These are phyloP conservation scores for Steinernema hermaphroditum DNA, from an alignment of 2,888 invertebrate species.

Conservation along the genomic window DNA sequence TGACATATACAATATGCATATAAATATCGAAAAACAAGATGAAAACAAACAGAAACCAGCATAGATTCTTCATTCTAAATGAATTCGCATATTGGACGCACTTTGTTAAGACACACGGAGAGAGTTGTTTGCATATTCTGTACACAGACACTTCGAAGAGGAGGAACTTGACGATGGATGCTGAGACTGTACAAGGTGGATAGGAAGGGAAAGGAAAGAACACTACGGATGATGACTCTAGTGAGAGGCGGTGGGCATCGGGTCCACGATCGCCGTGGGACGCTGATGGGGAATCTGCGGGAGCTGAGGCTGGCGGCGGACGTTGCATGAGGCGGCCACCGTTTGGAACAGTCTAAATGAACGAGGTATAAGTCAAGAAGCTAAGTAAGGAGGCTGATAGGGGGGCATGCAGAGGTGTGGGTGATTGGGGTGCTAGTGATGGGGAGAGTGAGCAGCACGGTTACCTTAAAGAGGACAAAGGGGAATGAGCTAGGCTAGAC, in stretches of 20 bases:
- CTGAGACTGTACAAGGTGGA: not conserved
- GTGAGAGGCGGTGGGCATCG: not conserved
- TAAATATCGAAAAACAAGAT: not conserved
- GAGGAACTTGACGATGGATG: too few species aligned
- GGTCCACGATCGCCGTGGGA: conserved; percentile 7
- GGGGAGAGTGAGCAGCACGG: too few species aligned
- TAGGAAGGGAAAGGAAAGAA: not conserved
- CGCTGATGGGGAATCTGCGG: not conserved
- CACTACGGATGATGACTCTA: not conserved
- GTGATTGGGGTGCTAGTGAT: too few species aligned
- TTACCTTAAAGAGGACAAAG: too few species aligned
- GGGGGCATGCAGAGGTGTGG: too few species aligned
- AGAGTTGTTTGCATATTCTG: not conserved
- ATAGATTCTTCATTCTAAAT: conserved; percentile 6
- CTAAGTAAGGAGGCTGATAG: too few species aligned
- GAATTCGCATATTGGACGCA: not conserved
- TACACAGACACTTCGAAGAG: conserved; percentile 4
- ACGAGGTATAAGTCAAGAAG: conserved; percentile 10
- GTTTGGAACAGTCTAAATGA: conserved; percentile 83
- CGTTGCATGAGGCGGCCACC: conserved; percentile 90
- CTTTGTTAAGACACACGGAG: not conserved
- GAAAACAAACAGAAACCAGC: not conserved
- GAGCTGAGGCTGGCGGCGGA: not conserved
- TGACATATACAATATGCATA: conserved; percentile 29
- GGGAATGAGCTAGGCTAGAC: too few species aligned